Evolutionary conservation across 2,113 vertebrate species (phyloP), one percentile per base, ranked within the genome.

Genomic region (Neofelis nebulosa): DNA sequence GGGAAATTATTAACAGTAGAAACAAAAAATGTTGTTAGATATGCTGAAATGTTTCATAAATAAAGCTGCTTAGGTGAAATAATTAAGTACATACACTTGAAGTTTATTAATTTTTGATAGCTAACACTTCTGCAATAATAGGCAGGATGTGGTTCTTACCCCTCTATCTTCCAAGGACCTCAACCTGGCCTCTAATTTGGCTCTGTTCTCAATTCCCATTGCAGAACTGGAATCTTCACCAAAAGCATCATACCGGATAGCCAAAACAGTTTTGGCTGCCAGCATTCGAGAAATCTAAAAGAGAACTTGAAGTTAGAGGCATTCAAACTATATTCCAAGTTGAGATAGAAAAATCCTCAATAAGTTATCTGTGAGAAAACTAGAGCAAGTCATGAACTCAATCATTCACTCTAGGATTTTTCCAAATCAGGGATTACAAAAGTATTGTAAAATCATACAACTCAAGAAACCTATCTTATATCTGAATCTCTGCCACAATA

Each of bases 241-340:
- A 45, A 99, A 99, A 4, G 99, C 99, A 92, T 99, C 99, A 0
- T 99, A 99, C 57, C 99, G 99, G 95, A 99, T 99, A 45, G 99
- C 99, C 97, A 99, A 98, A 12, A 99, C 97, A 0, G 99, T 99
- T 98, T 99, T 99, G 68, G 99, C 99, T 74, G 99, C 99, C 96
- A 99, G 98, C 99, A 99, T 99, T 95, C 99, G 99, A 98, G 99
- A 99, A 97, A 99, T 99, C 99, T 99, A 98, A 92, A 38, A 95
- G 81, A 98, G 74, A 74, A 86, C 69, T 94, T 74, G 2, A 97
- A 41, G 74, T 93, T 9, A 96, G 27, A 95, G 21, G 7, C 23
- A 91, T 45, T 78, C 52, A 89, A 65, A 80, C 2, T 71, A 50
- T 4, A 87, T 57, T 71, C 31, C 65, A 89, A 83, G 36, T 10